Evolutionary conservation across 2,113 vertebrate species (phyloP).

Genomic region (Syngnathus typhle): DNA sequence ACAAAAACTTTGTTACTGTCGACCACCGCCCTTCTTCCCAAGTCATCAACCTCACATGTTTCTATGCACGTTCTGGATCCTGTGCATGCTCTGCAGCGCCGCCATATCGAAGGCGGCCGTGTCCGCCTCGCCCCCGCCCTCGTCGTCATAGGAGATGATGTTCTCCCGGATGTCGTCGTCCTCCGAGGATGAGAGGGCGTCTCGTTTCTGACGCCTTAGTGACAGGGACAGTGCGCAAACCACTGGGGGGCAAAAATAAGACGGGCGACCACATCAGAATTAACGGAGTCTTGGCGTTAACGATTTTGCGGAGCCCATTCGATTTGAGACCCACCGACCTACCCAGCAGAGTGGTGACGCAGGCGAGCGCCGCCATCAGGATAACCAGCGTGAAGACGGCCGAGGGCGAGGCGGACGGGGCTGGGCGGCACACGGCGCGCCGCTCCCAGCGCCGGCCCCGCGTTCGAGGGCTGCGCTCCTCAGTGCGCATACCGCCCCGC

Average conservation of each 20-base stretch:
- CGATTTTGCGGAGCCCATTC: neutral
- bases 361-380: constrained; percentile 78
- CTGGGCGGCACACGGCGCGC: constrained; percentile 59
- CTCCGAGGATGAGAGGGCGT: constrained; percentile 66
- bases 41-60: constrained; percentile 55
- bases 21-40: neutral
- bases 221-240: constrained; percentile 70
- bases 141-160: constrained; percentile 81
- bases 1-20: neutral
- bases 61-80: constrained; percentile 61
- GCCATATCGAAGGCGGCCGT: constrained; percentile 86
- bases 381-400: constrained; percentile 79
- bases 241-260: constrained; percentile 52
- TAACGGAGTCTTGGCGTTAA: too few species aligned
- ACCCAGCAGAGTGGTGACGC: constrained; percentile 80
- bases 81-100: constrained; percentile 72
- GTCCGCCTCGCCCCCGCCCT: constrained; percentile 85
- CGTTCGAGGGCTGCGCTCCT: constrained; percentile 45
- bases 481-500: constrained; percentile 69
- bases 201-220: constrained; percentile 66
- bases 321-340: constrained; percentile 8
- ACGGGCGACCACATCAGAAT: constrained; percentile 13
- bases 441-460: constrained; percentile 63
- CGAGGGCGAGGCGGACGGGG: constrained; percentile 64
- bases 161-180: constrained; percentile 75